These are phyloP conservation scores for Drosophila asahinai DNA, from an alignment of 1,140 invertebrate species.

Conservation along the genomic window DNA sequence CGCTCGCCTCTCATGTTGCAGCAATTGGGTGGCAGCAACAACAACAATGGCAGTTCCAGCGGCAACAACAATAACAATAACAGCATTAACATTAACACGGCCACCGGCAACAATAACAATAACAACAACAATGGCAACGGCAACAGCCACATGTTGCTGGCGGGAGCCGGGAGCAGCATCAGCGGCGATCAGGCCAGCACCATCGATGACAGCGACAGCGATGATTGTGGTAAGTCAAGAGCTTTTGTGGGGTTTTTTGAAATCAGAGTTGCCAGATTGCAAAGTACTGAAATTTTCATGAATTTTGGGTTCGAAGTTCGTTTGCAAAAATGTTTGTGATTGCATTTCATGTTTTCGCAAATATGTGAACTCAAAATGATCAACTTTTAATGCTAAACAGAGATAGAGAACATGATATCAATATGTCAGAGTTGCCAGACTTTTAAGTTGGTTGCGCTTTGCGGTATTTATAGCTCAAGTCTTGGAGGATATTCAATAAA, in stretches of 20 bases:
- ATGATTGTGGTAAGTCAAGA: conserved; percentile 73
- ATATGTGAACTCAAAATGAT: too few species aligned
- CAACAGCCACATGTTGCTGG: conserved; percentile 54
- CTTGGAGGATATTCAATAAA: background rate
- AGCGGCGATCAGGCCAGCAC: conserved; percentile 79
- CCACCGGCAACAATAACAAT: conserved; percentile 18
- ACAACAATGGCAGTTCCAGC: conserved; percentile 28
- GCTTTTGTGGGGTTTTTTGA: too few species aligned
- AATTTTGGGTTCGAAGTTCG: background rate
- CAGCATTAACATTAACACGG: conserved; percentile 28
- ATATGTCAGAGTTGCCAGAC: background rate
- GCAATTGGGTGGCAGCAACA: conserved; percentile 42
- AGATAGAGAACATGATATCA: too few species aligned
- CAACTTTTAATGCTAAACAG: too few species aligned
- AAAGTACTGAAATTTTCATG: background rate
- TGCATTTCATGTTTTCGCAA: too few species aligned
- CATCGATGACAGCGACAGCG: conserved; percentile 83
- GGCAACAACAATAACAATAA: conserved; percentile 36
- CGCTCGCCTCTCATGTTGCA: conserved; percentile 77
- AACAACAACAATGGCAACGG: conserved; percentile 45
- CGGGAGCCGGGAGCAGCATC: conserved; percentile 75
- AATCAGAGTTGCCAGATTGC: too few species aligned
- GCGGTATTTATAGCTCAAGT: background rate
- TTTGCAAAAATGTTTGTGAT: background rate
- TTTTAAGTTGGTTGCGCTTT: too few species aligned